Percentiles rank a stretch among this genome's conserved stretches.
These are phyloP conservation scores for Calliphora vicina DNA, from an alignment of 1,140 invertebrate genomes.

Conservation along the genomic window DNA sequence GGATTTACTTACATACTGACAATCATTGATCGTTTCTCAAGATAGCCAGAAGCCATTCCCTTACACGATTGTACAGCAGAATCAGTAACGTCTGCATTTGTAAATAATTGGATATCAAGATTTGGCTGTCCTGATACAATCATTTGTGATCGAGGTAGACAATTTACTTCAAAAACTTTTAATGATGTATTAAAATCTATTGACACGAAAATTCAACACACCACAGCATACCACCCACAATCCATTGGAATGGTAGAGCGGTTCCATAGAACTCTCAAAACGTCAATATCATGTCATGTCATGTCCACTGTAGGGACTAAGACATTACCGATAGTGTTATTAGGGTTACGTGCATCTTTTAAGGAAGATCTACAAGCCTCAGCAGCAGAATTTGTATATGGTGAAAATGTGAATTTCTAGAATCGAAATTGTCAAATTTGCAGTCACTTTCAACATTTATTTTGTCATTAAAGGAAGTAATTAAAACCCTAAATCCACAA, in stretches of 20 bases:
- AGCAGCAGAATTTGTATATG: not conserved
- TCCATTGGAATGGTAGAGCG: not conserved
- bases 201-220: not conserved
- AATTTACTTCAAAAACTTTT: no score
- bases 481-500: no score
- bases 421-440: no score
- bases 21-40: not conserved
- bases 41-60: slow-evolving; percentile 19
- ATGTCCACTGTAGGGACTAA: not conserved
- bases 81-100: not conserved
- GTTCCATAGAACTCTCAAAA: not conserved
- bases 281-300: not conserved
- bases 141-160: no score
- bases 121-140: slow-evolving; percentile 38
- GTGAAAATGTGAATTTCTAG: not conserved
- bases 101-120: not conserved
- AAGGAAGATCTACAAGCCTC: not conserved
- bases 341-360: not conserved
- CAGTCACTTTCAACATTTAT: no score
- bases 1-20: not conserved
- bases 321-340: not conserved
- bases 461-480: no score
- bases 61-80: not conserved
- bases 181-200: no score
- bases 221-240: not conserved